Conservation (phyloP, 2,797 vertebrate genomes). For the Acanthiza pusilla region DNA sequence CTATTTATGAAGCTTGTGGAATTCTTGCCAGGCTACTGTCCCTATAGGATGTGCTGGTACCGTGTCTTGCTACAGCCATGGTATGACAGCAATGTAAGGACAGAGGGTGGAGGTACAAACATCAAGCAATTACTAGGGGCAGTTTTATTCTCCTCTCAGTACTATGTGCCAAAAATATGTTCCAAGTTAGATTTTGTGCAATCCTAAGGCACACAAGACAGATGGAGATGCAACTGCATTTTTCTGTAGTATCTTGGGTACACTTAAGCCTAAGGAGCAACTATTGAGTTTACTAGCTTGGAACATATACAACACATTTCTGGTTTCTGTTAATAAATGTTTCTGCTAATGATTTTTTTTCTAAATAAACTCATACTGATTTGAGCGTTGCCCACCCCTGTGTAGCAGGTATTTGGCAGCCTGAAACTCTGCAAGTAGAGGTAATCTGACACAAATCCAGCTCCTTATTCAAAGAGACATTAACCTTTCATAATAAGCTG, state of each 20-base stretch:
- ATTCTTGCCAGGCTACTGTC: not conserved
- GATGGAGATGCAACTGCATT: not conserved
- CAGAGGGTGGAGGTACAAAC: not conserved
- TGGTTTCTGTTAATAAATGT: not conserved
- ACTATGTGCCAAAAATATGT: not conserved
- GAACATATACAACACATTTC: not conserved
- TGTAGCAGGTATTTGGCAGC: not conserved
- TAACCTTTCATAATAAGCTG: not conserved
- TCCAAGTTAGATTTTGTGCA: not conserved
- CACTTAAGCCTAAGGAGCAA: not conserved
- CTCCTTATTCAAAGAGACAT: not conserved
- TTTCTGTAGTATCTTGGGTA: not conserved
- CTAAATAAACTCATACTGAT: not conserved
- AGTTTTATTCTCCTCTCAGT: not conserved
- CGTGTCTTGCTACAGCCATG: rapidly evolving
- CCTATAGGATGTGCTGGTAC: not conserved
- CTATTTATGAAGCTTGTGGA: not conserved
- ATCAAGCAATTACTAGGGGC: not conserved
- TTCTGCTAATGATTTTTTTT: not conserved
- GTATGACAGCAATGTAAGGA: not conserved
- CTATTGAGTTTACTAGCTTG: not conserved
- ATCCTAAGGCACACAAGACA: not conserved
- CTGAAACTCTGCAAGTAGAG: not conserved
- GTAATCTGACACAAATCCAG: not conserved
- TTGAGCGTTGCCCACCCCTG: not conserved